Conservation (phyloP, 2,888 invertebrate genomes). For the Idaea dimidiata region DNA sequence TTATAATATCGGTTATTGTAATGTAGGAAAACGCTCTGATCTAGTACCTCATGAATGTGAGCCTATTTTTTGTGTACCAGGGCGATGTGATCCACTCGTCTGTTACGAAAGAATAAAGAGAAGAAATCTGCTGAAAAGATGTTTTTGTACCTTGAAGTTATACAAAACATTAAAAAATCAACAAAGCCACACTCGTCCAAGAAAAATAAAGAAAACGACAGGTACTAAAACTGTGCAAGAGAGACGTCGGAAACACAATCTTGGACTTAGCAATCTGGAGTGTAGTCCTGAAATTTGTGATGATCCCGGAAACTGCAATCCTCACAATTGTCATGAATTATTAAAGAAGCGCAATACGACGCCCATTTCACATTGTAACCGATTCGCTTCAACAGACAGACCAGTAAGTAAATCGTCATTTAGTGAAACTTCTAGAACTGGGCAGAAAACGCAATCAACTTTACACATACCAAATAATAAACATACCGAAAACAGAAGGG, state of each 20-base stretch:
- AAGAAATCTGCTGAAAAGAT: constrained; percentile 32
- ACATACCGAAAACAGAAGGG: background rate
- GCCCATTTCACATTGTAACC: background rate
- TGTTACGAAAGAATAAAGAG: constrained; percentile 24
- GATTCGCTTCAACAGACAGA: constrained; percentile 4
- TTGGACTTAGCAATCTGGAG: constrained; percentile 38
- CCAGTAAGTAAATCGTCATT: background rate
- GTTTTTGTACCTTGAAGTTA: constrained; percentile 44
- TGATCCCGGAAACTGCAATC: constrained; percentile 33
- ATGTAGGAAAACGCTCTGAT: constrained; percentile 8
- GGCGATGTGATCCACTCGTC: constrained; percentile 25
- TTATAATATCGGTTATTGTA: background rate
- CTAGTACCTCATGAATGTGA: constrained; percentile 22
- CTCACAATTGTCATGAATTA: constrained; percentile 35
- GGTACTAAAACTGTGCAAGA: constrained; percentile 3
- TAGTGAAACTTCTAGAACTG: background rate
- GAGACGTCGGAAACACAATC: constrained; percentile 6
- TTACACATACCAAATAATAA: background rate
- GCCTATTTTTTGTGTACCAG: constrained; percentile 25
- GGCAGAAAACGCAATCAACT: background rate
- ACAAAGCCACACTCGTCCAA: background rate
- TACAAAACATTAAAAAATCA: constrained; percentile 14
- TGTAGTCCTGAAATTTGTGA: constrained; percentile 34
- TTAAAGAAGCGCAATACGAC: constrained; percentile 28
- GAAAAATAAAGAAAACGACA: background rate